A percentile compares a stretch with the other conserved stretches of the same genome.
These are phyloP conservation scores for Halichoerus grypus DNA, from an alignment of 2,113 vertebrate genomes.

Conservation along the genomic window DNA sequence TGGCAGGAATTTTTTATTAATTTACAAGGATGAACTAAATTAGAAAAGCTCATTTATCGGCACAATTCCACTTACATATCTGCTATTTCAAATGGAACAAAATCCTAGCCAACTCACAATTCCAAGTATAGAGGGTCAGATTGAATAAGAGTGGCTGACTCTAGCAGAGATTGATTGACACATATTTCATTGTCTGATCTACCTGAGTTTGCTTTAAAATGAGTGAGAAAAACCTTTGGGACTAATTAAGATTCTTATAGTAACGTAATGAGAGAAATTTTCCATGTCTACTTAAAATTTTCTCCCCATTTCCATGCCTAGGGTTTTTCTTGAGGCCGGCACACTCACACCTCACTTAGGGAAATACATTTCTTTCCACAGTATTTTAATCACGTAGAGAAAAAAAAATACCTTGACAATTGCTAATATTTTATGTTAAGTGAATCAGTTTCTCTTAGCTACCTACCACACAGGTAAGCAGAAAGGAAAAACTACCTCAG, in stretches of 20 bases:
- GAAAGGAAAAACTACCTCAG: neutral
- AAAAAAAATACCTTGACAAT: conserved; percentile 69
- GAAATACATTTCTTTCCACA: conserved; percentile 83
- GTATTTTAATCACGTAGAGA: conserved; percentile 79
- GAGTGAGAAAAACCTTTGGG: conserved; percentile 85
- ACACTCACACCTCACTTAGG: conserved; percentile 84
- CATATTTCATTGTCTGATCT: conserved; percentile 82
- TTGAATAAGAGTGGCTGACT: conserved; percentile 63
- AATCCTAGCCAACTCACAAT: conserved; percentile 82
- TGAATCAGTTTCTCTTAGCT: conserved; percentile 73
- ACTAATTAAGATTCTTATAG: conserved; percentile 90
- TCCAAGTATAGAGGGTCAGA: conserved; percentile 75
- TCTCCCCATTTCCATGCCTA: conserved; percentile 77
- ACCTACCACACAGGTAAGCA: neutral
- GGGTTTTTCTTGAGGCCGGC: conserved; percentile 83
- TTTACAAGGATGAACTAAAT: conserved; percentile 87
- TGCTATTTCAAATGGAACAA: conserved; percentile 73
- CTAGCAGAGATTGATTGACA: conserved; percentile 82
- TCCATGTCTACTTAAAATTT: conserved; percentile 69
- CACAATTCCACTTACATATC: conserved; percentile 81
- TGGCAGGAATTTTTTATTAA: conserved; percentile 85
- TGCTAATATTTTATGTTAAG: conserved; percentile 86
- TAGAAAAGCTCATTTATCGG: conserved; percentile 84
- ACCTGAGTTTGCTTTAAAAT: conserved; percentile 83
- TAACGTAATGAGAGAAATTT: conserved; percentile 85